These are phyloP conservation scores for Tapirus terrestris DNA, from an alignment of 2,113 vertebrate species.

Conservation along the genomic window DNA sequence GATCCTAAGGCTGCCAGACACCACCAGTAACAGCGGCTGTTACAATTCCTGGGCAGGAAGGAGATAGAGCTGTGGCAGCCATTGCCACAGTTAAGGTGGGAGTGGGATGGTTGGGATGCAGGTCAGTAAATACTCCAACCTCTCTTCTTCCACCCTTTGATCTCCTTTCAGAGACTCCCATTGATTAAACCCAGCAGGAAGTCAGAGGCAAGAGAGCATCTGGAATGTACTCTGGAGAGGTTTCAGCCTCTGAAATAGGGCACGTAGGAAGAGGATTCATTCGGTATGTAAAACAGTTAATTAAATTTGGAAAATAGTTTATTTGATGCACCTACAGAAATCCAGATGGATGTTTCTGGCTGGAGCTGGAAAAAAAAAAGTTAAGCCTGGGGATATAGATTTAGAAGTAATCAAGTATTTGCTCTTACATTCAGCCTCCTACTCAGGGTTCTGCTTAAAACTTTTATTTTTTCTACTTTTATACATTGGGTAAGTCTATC, in stretches of 20 bases:
- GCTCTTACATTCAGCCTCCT: not conserved
- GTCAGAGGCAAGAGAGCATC: not conserved
- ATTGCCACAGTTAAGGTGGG: not conserved
- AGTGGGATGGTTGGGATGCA: not conserved
- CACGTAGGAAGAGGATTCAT: not conserved
- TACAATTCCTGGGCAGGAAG: not conserved
- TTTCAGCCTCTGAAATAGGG: not conserved
- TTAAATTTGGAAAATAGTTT: conserved; percentile 9
- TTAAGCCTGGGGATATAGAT: not conserved
- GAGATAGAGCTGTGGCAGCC: not conserved
- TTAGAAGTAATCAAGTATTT: not conserved
- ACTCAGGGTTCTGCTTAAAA: not conserved
- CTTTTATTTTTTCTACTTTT: not conserved
- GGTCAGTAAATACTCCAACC: not conserved
- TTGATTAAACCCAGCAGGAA: not conserved
- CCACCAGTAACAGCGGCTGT: rapidly evolving
- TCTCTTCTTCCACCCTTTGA: not conserved
- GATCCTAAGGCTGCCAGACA: not conserved
- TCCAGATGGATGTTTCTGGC: not conserved
- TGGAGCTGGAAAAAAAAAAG: not conserved
- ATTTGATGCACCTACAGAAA: not conserved
- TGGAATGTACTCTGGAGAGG: not conserved
- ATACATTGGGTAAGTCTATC: not conserved
- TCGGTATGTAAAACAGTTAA: not conserved
- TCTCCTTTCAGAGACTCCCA: not conserved